Percentiles rank a stretch among this genome's conserved stretches.
phyloP scores from a whole-genome alignment of 2,888 invertebrate genomes.

The Euclidia mi region DNA sequence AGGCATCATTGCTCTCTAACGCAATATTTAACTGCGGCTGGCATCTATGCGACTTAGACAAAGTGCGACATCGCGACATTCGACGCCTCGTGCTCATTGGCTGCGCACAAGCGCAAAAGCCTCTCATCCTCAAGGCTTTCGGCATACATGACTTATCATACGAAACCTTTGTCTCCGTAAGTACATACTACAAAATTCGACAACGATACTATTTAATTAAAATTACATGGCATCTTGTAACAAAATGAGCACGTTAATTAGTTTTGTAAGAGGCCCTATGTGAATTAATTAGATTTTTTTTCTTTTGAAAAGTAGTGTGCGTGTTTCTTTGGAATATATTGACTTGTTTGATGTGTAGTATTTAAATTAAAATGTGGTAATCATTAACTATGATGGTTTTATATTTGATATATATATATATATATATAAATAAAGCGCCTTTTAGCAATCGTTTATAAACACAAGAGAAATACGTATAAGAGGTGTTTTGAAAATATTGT shows the following conservation, averaged over 20 bases:
- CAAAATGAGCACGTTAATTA: conserved; percentile 9
- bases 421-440: too few species aligned
- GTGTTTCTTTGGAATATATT: too few species aligned
- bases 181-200: conserved; percentile 27
- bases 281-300: conserved; percentile 5
- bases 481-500: too few species aligned
- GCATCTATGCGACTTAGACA: conserved; percentile 70
- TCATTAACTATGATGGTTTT: too few species aligned
- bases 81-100: conserved; percentile 77
- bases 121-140: conserved; percentile 84
- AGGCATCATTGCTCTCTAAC: conserved; percentile 79
- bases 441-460: too few species aligned
- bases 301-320: not conserved
- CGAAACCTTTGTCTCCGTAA: conserved; percentile 82
- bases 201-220: conserved; percentile 3
- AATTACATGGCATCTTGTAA: conserved; percentile 1
- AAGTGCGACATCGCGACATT: conserved; percentile 66
- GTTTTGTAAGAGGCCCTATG: conserved; percentile 5
- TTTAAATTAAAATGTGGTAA: too few species aligned
- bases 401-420: too few species aligned
- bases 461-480: too few species aligned
- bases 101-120: conserved; percentile 82
- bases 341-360: too few species aligned
- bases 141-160: conserved; percentile 84
- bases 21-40: conserved; percentile 83